Conservation (phyloP, 2,113 vertebrate species). For the Machaerirhynchus nigripectus region DNA sequence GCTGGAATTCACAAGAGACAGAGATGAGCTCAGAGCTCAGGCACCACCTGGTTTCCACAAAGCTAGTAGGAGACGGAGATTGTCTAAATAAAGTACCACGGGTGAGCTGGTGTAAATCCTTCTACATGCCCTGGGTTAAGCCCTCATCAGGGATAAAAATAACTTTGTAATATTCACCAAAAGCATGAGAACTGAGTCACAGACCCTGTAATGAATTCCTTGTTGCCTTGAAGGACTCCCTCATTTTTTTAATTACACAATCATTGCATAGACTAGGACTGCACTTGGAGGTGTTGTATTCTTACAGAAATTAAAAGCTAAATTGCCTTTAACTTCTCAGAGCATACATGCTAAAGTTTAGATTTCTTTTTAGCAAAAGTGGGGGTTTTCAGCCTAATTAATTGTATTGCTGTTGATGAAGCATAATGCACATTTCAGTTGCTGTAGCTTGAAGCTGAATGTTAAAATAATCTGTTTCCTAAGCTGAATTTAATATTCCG, state of each 20-base stretch:
- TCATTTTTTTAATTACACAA: neutral
- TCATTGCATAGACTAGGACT: rapidly evolving
- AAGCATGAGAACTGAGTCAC: neutral
- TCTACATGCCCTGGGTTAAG: neutral
- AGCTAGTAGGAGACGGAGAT: neutral
- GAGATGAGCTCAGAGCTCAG: neutral
- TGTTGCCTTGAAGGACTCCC: neutral
- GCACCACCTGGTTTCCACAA: neutral
- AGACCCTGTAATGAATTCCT: neutral
- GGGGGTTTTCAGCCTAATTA: neutral
- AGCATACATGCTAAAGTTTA: neutral
- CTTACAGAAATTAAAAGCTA: neutral
- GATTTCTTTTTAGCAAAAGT: neutral
- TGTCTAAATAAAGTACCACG: neutral
- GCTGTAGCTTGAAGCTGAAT: neutral
- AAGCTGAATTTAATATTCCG: neutral
- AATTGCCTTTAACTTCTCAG: neutral
- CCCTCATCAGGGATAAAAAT: neutral
- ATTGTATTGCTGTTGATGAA: neutral
- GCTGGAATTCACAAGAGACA: neutral
- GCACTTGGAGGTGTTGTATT: neutral
- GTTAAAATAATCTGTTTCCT: neutral
- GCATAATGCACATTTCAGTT: neutral
- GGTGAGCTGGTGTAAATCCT: neutral
- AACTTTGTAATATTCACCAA: neutral